phyloP scores from a whole-genome alignment of 2,888 invertebrate genomes.

The Lampropteryx suffumata region DNA sequence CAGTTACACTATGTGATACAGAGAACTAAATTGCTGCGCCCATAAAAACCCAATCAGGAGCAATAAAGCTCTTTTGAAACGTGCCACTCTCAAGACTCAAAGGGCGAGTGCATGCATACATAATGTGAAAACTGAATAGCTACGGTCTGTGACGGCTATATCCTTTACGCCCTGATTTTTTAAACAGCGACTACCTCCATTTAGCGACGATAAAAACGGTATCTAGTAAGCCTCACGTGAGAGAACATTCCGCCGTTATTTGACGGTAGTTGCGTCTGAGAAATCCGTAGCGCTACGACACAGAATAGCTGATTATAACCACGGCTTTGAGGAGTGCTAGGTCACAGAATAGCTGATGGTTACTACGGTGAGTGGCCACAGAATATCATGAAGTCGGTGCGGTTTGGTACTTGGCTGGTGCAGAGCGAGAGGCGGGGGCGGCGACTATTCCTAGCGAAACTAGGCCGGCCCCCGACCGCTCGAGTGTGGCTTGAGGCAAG shows the following conservation, averaged over 20 bases:
- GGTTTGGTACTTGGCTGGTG: conserved; percentile 59
- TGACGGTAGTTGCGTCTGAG: not conserved
- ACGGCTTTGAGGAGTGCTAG: conserved; percentile 43
- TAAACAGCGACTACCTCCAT: not conserved
- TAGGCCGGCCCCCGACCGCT: conserved; percentile 81
- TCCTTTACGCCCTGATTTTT: conserved; percentile 52
- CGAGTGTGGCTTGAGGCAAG: conserved; percentile 35
- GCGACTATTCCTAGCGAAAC: conserved; percentile 80
- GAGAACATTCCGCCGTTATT: not conserved
- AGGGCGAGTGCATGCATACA: conserved; percentile 40
- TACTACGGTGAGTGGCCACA: conserved; percentile 1
- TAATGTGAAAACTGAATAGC: conserved; percentile 42
- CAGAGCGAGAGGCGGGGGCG: conserved; percentile 74
- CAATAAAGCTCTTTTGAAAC: conserved; percentile 31
- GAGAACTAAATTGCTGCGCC: conserved; percentile 21
- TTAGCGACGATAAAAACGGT: not conserved
- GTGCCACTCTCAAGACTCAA: conserved; percentile 38
- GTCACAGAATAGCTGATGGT: conserved; percentile 24
- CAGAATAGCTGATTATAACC: conserved; percentile 5
- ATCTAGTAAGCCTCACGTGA: not conserved
- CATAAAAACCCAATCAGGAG: conserved; percentile 29
- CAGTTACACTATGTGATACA: not conserved
- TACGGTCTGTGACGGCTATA: conserved; percentile 39
- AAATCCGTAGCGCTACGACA: not conserved
- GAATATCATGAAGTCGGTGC: conserved; percentile 29